A percentile compares a stretch with the other conserved stretches of the same genome.
These are phyloP conservation scores for Ascidia mentula DNA, from an alignment of 23 tunicate genomes.

Conservation along the genomic window DNA sequence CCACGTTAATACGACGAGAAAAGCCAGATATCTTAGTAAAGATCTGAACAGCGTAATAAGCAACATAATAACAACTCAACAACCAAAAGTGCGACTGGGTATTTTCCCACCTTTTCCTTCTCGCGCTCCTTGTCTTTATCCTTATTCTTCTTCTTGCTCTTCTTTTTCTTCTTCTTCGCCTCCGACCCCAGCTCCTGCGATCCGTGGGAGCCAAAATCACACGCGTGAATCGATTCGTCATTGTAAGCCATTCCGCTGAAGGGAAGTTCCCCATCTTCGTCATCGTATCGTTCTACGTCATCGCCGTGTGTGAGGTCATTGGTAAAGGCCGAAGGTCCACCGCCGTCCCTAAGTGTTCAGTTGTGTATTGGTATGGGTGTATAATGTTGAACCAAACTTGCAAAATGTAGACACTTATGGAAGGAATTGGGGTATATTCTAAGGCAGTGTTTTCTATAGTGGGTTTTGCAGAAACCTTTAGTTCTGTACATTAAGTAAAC, in stretches of 20 bases:
- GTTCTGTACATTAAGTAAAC: no score
- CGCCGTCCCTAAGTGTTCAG: not conserved
- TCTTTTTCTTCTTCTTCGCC: conserved; percentile 20
- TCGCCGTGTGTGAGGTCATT: not conserved
- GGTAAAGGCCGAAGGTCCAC: not conserved
- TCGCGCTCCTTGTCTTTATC: conserved; percentile 6
- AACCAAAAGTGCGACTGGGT: no score
- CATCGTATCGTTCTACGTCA: not conserved
- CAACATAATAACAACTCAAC: no score
- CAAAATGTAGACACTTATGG: no score
- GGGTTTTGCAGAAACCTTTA: no score
- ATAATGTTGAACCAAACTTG: not conserved
- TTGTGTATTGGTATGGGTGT: not conserved
- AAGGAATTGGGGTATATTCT: no score
- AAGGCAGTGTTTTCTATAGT: no score
- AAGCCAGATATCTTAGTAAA: not conserved
- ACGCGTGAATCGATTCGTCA: conserved; percentile 2
- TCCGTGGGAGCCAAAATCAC: not conserved
- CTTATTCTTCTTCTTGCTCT: conserved; percentile 26
- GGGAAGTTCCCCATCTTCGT: not conserved
- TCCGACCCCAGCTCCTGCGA: not conserved
- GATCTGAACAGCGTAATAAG: no score
- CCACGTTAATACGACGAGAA: not conserved
- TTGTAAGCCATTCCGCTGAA: not conserved
- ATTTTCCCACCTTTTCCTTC: not conserved